Conservation (phyloP, 1,140 invertebrate genomes). For the Lucilia cuprina region DNA sequence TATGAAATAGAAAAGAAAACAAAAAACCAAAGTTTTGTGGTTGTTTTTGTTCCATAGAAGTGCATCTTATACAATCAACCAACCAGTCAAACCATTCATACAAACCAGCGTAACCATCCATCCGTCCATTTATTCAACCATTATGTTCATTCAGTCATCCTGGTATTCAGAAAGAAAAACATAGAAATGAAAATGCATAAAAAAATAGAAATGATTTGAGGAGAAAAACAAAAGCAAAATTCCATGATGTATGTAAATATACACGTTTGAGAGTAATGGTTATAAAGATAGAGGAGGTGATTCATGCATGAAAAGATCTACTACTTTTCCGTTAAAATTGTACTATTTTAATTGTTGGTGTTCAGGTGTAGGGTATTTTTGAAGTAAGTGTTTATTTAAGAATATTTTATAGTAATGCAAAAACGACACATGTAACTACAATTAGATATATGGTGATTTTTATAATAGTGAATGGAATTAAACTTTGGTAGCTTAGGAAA, state of each 20-base stretch:
- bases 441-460: too few species aligned
- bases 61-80: conserved; percentile 17
- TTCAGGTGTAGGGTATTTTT: too few species aligned
- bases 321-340: neutral
- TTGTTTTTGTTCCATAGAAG: conserved; percentile 7
- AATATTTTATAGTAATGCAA: too few species aligned
- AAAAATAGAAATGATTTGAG: neutral
- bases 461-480: too few species aligned
- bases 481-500: too few species aligned
- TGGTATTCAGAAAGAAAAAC: neutral
- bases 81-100: neutral
- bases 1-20: neutral
- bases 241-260: neutral
- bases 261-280: neutral
- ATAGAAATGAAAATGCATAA: neutral
- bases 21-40: neutral
- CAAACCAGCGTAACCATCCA: neutral
- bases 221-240: neutral
- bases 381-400: too few species aligned
- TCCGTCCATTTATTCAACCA: neutral
- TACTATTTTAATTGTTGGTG: neutral
- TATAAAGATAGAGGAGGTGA: neutral
- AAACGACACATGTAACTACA: too few species aligned
- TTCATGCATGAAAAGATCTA: neutral
- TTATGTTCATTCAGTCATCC: neutral